Base-by-base conservation (phyloP, 2,888 invertebrate species). In the Drepana falcataria region DNA sequence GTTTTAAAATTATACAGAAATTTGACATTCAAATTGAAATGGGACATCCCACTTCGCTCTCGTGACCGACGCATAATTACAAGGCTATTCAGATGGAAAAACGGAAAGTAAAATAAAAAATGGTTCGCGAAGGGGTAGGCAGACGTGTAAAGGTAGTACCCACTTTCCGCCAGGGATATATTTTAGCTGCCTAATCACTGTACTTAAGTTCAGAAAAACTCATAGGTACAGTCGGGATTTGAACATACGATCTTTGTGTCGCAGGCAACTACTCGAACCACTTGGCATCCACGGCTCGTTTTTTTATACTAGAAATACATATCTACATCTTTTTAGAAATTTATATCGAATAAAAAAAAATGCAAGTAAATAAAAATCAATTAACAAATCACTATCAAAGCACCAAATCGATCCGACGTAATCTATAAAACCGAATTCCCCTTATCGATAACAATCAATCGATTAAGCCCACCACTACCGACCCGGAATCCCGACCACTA, bases 1-100 rank as follows among this genome's bases (percentile, higher is more conserved):
- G 70, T 68, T 71, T 75, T 64, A 66, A 74, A 79, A 77, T 75
- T 76, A 77, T 76, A 73, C 79, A 70, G 67, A 65, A 67, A 73
- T 72, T 75, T 75, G 69, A 62, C 56, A 75, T 75, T 73, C 76
- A 71, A 77, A 81, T 81, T 77, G 69, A 73, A 75, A 77, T 77
- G 71, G 73, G 66, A 66, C 71, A 75, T 73, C 21, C 21, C 75
- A 77, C 65, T 66, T 62, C 57, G 69, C 69, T 66, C 66, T 65
- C 60, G 37, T 57, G 69, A 64, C 71, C 65, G 75, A 74, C 71
- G 75, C 77, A 73, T 75, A 80, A 80, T 81, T 78, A 79, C 69
- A 73, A 73, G 69, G 65, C 68, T 71, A 77, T 77, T 71, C 71
- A 70, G 58, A 62, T 53, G 62, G 59, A 58, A 75, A 75, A 76